Conservation (phyloP, 2,888 invertebrate species). For the Hipparchia sbordonii region DNA sequence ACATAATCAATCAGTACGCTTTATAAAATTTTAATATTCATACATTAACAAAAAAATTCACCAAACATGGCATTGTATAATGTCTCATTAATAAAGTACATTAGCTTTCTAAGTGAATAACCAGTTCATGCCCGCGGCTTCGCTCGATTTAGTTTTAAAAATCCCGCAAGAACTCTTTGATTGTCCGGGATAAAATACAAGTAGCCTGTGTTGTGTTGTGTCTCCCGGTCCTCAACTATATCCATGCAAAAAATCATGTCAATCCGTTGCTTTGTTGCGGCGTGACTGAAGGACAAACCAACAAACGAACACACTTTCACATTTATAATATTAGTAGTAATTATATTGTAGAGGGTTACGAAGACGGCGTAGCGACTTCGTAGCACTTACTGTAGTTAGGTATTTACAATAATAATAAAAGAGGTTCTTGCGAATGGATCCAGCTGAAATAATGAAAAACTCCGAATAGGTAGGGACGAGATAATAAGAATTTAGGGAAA, state of each 20-base stretch:
- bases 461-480: not conserved
- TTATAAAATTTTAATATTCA: conserved; percentile 2
- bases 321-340: too few relatives aligned
- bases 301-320: too few relatives aligned
- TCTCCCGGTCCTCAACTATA: too few relatives aligned
- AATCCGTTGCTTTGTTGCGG: too few relatives aligned
- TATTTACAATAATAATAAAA: not conserved
- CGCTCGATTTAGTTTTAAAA: not conserved
- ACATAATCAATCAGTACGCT: not conserved
- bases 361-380: not conserved
- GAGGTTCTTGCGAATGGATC: not conserved
- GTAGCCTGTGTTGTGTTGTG: not conserved
- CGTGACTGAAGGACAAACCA: too few relatives aligned
- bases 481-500: too few relatives aligned
- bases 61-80: not conserved
- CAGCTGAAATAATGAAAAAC: not conserved
- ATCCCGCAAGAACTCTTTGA: not conserved
- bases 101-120: not conserved
- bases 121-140: not conserved
- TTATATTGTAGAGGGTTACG: not conserved
- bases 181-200: not conserved
- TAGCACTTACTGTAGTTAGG: not conserved
- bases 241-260: too few relatives aligned
- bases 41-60: not conserved
- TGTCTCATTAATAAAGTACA: not conserved